These are phyloP conservation scores for Mallotus villosus DNA, from an alignment of 2,797 vertebrate species.

Conservation along the genomic window DNA sequence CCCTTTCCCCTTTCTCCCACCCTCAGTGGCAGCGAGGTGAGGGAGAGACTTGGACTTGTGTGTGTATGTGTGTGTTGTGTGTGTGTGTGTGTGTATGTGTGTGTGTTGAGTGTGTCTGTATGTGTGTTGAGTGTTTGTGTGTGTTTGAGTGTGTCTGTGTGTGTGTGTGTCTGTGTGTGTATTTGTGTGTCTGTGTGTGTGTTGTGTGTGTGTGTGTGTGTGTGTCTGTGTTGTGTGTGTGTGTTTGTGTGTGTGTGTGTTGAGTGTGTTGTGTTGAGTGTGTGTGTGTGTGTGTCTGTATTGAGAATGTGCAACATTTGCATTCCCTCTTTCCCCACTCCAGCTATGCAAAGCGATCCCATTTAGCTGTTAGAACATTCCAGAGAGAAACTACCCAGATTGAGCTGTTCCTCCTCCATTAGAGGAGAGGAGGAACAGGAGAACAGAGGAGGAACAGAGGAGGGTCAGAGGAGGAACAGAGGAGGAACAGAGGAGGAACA, in stretches of 20 bases:
- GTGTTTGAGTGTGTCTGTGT: constrained; percentile 8
- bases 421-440: too few species aligned
- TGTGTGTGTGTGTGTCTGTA: too few species aligned
- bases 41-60: neutral
- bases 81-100: constrained; percentile 14
- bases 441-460: too few species aligned
- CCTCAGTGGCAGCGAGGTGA: constrained; percentile 82
- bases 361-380: constrained; percentile 1
- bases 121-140: neutral
- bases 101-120: neutral
- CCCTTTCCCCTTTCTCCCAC: constrained; percentile 83
- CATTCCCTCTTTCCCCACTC: constrained; percentile 28
- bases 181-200: constrained; percentile 7
- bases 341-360: constrained; percentile 19
- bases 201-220: constrained; percentile 9
- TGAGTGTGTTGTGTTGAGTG: too few species aligned
- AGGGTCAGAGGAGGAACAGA: too few species aligned
- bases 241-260: constrained; percentile 6
- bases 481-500: too few species aligned
- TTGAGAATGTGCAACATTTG: constrained; percentile 17
- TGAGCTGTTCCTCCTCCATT: neutral
- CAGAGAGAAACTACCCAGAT: neutral
- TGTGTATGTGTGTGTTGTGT: constrained; percentile 19
- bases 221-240: constrained; percentile 15
- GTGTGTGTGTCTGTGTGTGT: constrained; percentile 14